Percentiles rank a stretch among this genome's conserved stretches.
Conservation (phyloP, 2,797 vertebrate genomes). For the Calcarius lapponicus region DNA sequence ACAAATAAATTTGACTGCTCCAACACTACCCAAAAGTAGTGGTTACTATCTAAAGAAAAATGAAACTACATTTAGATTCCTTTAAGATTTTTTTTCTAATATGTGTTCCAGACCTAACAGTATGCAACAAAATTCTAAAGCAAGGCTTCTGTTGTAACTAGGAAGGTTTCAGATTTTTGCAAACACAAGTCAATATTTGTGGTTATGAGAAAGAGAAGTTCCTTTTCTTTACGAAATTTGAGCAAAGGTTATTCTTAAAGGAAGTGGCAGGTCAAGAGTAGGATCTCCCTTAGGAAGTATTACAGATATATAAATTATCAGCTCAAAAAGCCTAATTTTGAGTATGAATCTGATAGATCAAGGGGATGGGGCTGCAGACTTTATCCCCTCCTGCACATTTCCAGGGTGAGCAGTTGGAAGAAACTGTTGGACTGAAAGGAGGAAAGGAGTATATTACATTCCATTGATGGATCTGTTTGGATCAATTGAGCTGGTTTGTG, state of each 20-base stretch:
- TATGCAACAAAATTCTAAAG: background rate
- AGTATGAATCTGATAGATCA: background rate
- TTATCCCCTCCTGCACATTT: background rate
- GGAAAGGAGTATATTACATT: background rate
- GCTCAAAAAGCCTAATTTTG: background rate
- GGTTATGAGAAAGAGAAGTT: background rate
- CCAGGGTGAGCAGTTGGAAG: background rate
- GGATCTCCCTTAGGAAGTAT: background rate
- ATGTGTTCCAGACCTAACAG: background rate
- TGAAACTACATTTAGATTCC: background rate
- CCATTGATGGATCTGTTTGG: background rate
- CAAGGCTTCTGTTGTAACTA: background rate
- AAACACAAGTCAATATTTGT: background rate
- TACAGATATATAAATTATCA: background rate
- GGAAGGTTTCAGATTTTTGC: background rate
- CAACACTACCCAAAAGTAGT: background rate
- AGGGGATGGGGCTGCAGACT: background rate
- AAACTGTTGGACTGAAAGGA: background rate
- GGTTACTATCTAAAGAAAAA: background rate
- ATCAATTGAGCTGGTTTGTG: background rate
- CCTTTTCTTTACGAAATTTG: background rate
- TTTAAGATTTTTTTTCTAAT: background rate
- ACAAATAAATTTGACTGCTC: background rate
- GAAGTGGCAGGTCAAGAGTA: background rate
- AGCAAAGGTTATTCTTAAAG: background rate